Percentiles rank a stretch among this genome's conserved stretches.
Conservation (phyloP, 2,797 vertebrate genomes). For the Labroides dimidiatus region DNA sequence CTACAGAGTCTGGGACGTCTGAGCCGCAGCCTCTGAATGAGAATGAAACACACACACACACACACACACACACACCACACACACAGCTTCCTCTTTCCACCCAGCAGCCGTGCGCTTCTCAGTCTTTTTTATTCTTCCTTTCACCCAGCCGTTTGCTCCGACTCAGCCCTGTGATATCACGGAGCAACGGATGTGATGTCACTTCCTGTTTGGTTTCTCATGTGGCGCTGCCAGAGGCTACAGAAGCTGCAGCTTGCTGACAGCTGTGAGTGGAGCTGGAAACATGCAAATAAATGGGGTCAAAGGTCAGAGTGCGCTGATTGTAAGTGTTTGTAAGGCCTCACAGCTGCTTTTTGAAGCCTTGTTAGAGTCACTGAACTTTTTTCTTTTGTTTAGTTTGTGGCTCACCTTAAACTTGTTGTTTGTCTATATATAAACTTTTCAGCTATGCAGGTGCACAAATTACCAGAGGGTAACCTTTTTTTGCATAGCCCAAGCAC, state of each 20-base stretch:
- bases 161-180: constrained; percentile 77
- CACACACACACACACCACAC: constrained; percentile 38
- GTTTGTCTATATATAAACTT: constrained; percentile 25
- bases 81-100: constrained; percentile 86
- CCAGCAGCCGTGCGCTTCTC: constrained; percentile 59
- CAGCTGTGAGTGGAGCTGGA: constrained; percentile 75
- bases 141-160: constrained; percentile 64
- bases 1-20: constrained; percentile 71
- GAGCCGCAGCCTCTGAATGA: constrained; percentile 72
- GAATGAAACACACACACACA: constrained; percentile 70
- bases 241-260: constrained; percentile 72
- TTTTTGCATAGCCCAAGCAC: constrained; percentile 60
- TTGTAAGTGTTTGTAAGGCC: constrained; percentile 46
- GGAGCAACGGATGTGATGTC: constrained; percentile 86
- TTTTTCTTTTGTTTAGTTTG: constrained; percentile 21
- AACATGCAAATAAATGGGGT: constrained; percentile 77
- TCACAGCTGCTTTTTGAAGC: constrained; percentile 49
- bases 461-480: constrained; percentile 27
- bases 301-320: constrained; percentile 62
- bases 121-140: constrained; percentile 70
- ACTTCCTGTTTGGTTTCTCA: constrained; percentile 84
- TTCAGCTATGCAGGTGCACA: constrained; percentile 39
- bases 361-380: constrained; percentile 17
- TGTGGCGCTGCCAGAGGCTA: constrained; percentile 59
- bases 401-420: constrained; percentile 9